Percentiles rank a stretch among this genome's conserved stretches.
phyloP scores from a whole-genome alignment of 92 coral and sea anemone genomes.

The Phenganax marumi region DNA sequence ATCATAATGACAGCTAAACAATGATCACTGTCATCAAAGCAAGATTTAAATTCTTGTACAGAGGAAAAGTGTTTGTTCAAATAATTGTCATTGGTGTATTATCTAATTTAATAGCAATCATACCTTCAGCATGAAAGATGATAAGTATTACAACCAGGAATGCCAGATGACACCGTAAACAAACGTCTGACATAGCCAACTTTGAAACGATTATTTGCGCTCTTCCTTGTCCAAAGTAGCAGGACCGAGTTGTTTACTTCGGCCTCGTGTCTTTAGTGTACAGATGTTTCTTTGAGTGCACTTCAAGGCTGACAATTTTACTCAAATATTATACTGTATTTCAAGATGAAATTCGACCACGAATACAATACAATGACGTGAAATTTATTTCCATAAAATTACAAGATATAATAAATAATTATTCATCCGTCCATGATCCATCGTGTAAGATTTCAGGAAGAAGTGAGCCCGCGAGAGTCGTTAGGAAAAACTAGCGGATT shows the following conservation, averaged over 20 bases:
- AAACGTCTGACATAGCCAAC: background rate
- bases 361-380: background rate
- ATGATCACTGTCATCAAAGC: too few relatives aligned
- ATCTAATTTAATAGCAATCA: background rate
- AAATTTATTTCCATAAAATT: background rate
- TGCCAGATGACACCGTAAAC: background rate
- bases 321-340: background rate
- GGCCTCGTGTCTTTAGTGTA: background rate
- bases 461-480: background rate
- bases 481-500: too few relatives aligned
- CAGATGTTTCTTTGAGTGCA: background rate
- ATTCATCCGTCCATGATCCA: too few relatives aligned
- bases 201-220: background rate
- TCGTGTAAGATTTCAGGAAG: background rate
- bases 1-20: background rate
- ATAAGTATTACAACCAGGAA: constrained; percentile 9
- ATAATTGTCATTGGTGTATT: background rate
- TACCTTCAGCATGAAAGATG: background rate
- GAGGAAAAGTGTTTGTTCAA: too few relatives aligned
- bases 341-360: background rate
- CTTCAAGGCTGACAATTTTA: background rate
- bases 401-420: background rate
- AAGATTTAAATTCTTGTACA: too few relatives aligned
- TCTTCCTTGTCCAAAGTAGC: background rate
- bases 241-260: background rate